These are phyloP conservation scores for Trididemnum clinides DNA, from an alignment of 23 tunicate species.

Conservation along the genomic window DNA sequence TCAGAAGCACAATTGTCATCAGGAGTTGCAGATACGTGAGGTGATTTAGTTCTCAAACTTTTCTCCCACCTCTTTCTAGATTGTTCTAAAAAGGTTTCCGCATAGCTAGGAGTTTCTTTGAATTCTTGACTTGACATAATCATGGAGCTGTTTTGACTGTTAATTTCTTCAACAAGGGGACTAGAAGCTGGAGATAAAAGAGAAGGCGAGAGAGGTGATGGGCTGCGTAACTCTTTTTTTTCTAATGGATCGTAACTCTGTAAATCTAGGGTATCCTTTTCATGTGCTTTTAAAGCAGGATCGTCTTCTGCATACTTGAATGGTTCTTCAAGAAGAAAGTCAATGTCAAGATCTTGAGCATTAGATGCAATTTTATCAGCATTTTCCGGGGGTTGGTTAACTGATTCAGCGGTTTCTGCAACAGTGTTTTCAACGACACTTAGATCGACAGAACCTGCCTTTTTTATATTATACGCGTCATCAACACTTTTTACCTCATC, in stretches of 20 bases:
- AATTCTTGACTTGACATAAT: constrained; percentile 31
- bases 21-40: constrained; percentile 42
- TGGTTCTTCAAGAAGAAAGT: constrained; percentile 41
- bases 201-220: constrained; percentile 46
- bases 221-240: constrained; percentile 20
- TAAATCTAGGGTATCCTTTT: too few relatives aligned
- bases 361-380: neutral
- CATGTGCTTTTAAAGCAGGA: neutral
- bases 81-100: constrained; percentile 78
- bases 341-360: constrained; percentile 39
- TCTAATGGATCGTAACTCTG: neutral
- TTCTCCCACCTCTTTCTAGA: constrained; percentile 76
- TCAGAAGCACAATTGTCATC: constrained; percentile 17
- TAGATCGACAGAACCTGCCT: too few relatives aligned
- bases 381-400: too few relatives aligned
- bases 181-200: constrained; percentile 33
- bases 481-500: too few relatives aligned
- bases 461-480: too few relatives aligned
- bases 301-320: constrained; percentile 4
- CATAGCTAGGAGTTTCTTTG: constrained; percentile 64
- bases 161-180: neutral
- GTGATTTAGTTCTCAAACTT: constrained; percentile 53
- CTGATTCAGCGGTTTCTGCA: too few relatives aligned
- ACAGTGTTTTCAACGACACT: too few relatives aligned
- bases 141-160: constrained; percentile 34